Evolutionary conservation across 2,797 vertebrate species (phyloP).

Genomic region (Thunnus albacares): DNA sequence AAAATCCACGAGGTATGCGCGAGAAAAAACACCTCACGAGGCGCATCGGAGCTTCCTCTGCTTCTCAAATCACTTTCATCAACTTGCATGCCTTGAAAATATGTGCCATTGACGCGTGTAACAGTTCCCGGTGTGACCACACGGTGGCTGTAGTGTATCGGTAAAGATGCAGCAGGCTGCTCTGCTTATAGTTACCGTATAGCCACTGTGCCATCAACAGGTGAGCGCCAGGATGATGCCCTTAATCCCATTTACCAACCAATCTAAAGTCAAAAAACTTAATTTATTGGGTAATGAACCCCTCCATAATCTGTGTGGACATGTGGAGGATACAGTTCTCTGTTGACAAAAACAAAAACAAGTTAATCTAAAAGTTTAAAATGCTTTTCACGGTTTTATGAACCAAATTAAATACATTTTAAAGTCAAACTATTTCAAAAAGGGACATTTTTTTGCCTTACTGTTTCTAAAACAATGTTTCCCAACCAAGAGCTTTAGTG

Average conservation of each 20-base stretch:
- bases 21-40: constrained; percentile 20
- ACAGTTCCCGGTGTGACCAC: constrained; percentile 57
- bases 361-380: neutral
- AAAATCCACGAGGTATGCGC: constrained; percentile 36
- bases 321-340: too few relatives aligned
- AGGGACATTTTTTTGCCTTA: neutral
- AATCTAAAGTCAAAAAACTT: neutral
- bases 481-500: neutral
- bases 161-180: neutral
- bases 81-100: constrained; percentile 52
- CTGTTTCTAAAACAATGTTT: neutral
- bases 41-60: constrained; percentile 50
- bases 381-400: neutral
- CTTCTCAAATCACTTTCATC: constrained; percentile 69
- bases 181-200: too few relatives aligned
- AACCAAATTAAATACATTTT: neutral
- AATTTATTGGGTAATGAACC: neutral
- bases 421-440: neutral
- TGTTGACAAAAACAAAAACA: neutral
- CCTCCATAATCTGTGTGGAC: neutral
- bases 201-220: constrained; percentile 9
- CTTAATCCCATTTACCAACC: neutral
- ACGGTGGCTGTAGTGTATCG: constrained; percentile 64
- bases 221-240: neutral
- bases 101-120: constrained; percentile 49